These are phyloP conservation scores for Morpho helenor DNA, from an alignment of 2,888 invertebrate genomes.

Conservation along the genomic window DNA sequence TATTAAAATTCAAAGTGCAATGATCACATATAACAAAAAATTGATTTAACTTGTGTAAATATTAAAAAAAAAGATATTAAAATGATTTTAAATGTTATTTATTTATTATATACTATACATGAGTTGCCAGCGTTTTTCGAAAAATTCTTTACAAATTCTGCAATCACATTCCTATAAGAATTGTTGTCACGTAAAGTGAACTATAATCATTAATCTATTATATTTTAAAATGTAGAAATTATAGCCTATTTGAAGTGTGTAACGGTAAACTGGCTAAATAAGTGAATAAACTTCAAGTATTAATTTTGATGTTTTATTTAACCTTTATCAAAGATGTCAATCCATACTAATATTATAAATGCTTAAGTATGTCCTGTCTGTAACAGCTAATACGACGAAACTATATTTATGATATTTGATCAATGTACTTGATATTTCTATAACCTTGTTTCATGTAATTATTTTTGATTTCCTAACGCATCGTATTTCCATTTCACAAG, in stretches of 20 bases:
- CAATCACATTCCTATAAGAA: conserved; percentile 35
- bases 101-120: conserved; percentile 14
- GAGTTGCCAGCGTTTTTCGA: conserved; percentile 23
- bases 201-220: conserved; percentile 26
- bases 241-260: conserved; percentile 24
- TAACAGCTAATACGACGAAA: too few species aligned
- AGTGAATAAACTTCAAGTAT: conserved; percentile 25
- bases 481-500: too few species aligned
- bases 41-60: conserved; percentile 23
- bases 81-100: conserved; percentile 17
- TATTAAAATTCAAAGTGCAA: conserved; percentile 1
- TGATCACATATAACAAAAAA: conserved; percentile 2
- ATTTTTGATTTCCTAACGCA: too few species aligned
- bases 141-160: conserved; percentile 19
- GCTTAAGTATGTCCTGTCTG: too few species aligned
- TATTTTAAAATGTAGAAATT: conserved; percentile 29
- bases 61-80: conserved; percentile 22
- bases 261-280: conserved; percentile 20
- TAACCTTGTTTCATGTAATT: too few species aligned
- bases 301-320: conserved; percentile 14
- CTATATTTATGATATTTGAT: too few species aligned
- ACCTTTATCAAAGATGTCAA: not conserved
- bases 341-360: too few species aligned
- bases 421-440: too few species aligned
- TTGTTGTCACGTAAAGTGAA: conserved; percentile 30